These are phyloP conservation scores for Radopholus similis DNA, from an alignment of 1,140 invertebrate genomes.

Conservation along the genomic window DNA sequence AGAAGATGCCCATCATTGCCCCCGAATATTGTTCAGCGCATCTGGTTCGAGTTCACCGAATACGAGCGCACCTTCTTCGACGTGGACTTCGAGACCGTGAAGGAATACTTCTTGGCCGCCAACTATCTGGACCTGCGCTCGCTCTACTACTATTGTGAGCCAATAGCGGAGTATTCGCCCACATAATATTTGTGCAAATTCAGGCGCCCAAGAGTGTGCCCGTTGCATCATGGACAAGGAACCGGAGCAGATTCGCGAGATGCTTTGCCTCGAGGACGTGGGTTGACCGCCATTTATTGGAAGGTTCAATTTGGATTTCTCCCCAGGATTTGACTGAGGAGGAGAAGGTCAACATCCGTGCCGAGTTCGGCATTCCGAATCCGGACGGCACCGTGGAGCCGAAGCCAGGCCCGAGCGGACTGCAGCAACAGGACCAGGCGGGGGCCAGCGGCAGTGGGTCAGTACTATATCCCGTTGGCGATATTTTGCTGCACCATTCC, in stretches of 20 bases:
- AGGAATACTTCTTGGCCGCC: conserved; percentile 9
- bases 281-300: background rate
- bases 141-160: conserved; percentile 12
- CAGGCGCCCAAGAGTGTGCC: conserved; percentile 16
- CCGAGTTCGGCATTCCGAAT: no score
- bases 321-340: no score
- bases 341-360: no score
- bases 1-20: background rate
- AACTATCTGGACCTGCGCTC: conserved; percentile 7
- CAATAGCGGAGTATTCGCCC: background rate
- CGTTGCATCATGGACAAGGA: conserved; percentile 16
- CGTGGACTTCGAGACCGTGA: conserved; percentile 9
- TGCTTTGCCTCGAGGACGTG: conserved; percentile 11
- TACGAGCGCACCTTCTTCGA: conserved; percentile 2
- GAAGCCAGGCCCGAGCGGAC: no score
- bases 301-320: no score
- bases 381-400: no score
- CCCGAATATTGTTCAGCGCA: background rate
- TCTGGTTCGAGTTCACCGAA: conserved; percentile 5
- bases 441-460: no score
- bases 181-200: background rate
- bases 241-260: conserved; percentile 4
- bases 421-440: no score
- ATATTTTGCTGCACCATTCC: no score
- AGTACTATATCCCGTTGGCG: no score